Percentiles rank a stretch among this genome's conserved stretches.
Conservation (phyloP, 2,888 invertebrate species). For the Holacanthella duospinosa region DNA sequence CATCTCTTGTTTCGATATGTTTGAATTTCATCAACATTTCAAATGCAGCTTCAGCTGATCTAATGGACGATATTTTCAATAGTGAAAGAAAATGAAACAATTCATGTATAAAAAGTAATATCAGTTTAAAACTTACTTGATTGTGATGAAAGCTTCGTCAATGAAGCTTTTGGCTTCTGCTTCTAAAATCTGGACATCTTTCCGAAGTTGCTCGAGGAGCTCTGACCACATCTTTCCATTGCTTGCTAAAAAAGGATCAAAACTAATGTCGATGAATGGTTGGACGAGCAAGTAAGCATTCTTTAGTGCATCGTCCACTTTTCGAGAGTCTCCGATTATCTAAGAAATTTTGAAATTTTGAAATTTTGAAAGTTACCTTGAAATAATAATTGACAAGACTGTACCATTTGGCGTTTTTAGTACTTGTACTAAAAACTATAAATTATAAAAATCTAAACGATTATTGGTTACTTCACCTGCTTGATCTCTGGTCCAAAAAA, state of each 20-base stretch:
- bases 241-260: constrained; percentile 67
- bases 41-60: constrained; percentile 71
- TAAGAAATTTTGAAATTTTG: neutral
- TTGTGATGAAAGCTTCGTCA: constrained; percentile 68
- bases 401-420: too few relatives aligned
- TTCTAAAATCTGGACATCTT: constrained; percentile 61
- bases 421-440: too few relatives aligned
- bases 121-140: constrained; percentile 49
- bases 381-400: too few relatives aligned
- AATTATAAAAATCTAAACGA: too few relatives aligned
- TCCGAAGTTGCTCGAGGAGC: constrained; percentile 64
- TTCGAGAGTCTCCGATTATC: constrained; percentile 62
- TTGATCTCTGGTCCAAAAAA: constrained; percentile 79
- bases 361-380: too few relatives aligned
- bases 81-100: neutral
- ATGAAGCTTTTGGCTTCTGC: constrained; percentile 73
- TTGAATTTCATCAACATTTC: constrained; percentile 68
- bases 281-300: constrained; percentile 65
- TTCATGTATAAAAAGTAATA: neutral
- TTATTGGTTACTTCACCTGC: constrained; percentile 50
- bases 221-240: constrained; percentile 79
- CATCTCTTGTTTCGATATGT: constrained; percentile 61
- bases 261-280: constrained; percentile 65
- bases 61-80: constrained; percentile 40
- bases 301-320: constrained; percentile 72